These are phyloP conservation scores for Eumaeus atala DNA, from an alignment of 1,140 invertebrate genomes.

Conservation along the genomic window DNA sequence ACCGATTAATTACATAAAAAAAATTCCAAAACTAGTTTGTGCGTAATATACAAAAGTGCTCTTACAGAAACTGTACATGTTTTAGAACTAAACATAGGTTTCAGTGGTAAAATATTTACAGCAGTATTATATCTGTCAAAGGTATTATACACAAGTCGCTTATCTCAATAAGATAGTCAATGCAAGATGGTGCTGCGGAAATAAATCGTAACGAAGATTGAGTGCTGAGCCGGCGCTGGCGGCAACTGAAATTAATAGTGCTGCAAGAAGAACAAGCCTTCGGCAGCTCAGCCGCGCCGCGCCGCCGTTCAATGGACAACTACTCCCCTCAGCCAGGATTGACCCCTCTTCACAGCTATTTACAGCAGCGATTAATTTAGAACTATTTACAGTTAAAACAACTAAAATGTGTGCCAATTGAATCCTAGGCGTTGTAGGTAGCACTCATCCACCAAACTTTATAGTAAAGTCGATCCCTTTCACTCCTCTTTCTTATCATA, in stretches of 20 bases:
- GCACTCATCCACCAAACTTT: constrained; percentile 75
- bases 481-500: constrained; percentile 60
- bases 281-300: constrained; percentile 28
- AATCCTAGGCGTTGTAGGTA: constrained; percentile 73
- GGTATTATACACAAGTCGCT: constrained; percentile 70
- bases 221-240: constrained; percentile 69
- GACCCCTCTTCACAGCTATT: constrained; percentile 64
- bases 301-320: constrained; percentile 69
- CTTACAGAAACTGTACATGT: constrained; percentile 76
- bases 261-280: constrained; percentile 74
- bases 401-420: constrained; percentile 70
- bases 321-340: constrained; percentile 74
- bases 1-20: constrained; percentile 69
- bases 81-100: constrained; percentile 75
- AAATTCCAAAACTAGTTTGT: constrained; percentile 71
- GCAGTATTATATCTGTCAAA: constrained; percentile 65
- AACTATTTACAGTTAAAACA: constrained; percentile 72
- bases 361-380: constrained; percentile 70
- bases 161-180: constrained; percentile 70
- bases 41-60: constrained; percentile 75
- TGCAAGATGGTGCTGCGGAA: constrained; percentile 75
- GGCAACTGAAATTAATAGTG: constrained; percentile 75
- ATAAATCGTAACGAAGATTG: constrained; percentile 71
- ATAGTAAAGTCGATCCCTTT: constrained; percentile 68
- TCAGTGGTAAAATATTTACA: constrained; percentile 75